These are phyloP conservation scores for Indicator maculatus DNA, from an alignment of 2,113 vertebrate species.

Conservation along the genomic window DNA sequence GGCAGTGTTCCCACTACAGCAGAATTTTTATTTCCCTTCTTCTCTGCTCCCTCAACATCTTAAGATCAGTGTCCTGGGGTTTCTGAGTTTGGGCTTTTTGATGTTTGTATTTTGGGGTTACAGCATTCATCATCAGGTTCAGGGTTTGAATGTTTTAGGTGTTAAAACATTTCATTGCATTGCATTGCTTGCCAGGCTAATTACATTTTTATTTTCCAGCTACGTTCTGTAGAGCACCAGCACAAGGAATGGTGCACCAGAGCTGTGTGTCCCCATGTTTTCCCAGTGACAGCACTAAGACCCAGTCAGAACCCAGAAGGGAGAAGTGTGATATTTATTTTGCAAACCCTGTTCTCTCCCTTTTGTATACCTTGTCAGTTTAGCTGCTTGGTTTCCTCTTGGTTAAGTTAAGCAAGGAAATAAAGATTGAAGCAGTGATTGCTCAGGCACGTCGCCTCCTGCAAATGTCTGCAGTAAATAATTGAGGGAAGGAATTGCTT, in stretches of 20 bases:
- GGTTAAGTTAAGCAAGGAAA: not conserved
- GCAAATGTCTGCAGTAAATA: slow-evolving; percentile 18
- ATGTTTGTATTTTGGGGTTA: not conserved
- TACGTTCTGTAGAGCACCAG: not conserved
- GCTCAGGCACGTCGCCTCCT: not conserved
- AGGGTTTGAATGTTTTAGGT: not conserved
- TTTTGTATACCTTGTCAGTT: not conserved
- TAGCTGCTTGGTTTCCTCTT: not conserved
- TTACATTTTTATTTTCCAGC: not conserved
- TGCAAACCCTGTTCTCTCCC: not conserved
- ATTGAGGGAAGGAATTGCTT: slow-evolving; percentile 25
- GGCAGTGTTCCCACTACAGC: not conserved
- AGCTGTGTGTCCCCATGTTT: not conserved
- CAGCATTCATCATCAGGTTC: not conserved
- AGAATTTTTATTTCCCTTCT: not conserved
- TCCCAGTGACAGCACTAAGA: not conserved
- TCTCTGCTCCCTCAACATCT: not conserved
- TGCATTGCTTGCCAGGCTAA: not conserved
- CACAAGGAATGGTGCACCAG: not conserved
- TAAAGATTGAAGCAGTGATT: not conserved
- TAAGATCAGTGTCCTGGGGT: not conserved
- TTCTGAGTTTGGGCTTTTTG: not conserved
- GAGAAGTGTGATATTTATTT: not conserved
- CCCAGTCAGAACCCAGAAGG: not conserved
- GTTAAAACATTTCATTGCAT: not conserved